A percentile compares a stretch with the other conserved stretches of the same genome.
Evolutionary conservation across 2,797 vertebrate species (phyloP).

Genomic region (Hypotaenidia philippensis): DNA sequence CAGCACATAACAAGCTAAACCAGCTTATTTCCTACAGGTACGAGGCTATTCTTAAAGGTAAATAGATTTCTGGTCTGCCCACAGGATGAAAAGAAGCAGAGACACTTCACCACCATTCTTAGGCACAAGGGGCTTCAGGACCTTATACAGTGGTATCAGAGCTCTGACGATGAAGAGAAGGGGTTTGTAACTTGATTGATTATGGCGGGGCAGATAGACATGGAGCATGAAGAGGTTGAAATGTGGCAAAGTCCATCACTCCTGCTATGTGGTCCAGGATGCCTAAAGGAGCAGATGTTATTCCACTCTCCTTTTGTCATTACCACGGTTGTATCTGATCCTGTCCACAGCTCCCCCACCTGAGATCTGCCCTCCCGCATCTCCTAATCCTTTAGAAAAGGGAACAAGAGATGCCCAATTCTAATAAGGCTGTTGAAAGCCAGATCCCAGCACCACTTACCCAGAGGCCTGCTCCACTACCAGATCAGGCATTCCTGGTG

Average conservation of each 20-base stretch:
- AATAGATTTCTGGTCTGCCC: not conserved
- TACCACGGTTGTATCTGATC: not conserved
- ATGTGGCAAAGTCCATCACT: not conserved
- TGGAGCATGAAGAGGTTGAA: not conserved
- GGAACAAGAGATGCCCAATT: not conserved
- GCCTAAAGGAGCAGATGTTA: not conserved
- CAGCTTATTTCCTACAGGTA: not conserved
- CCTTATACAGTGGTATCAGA: not conserved
- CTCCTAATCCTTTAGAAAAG: not conserved
- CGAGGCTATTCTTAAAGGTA: not conserved
- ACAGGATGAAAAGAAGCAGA: not conserved
- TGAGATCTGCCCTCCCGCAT: not conserved
- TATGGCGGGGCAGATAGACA: not conserved
- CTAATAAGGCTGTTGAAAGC: not conserved
- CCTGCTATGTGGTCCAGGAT: not conserved
- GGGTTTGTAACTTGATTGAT: not conserved
- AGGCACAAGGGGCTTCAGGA: not conserved
- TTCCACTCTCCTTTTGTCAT: not conserved
- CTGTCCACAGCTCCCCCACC: not conserved
- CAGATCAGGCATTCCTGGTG: conserved; percentile 93
- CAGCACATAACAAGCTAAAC: not conserved
- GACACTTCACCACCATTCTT: not conserved
- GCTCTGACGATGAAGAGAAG: not conserved
- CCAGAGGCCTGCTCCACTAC: conserved; percentile 92
- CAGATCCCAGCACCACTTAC: conserved; percentile 75